phyloP scores from a whole-genome alignment of 2,888 invertebrate species.

The Phaedon cochleariae region DNA sequence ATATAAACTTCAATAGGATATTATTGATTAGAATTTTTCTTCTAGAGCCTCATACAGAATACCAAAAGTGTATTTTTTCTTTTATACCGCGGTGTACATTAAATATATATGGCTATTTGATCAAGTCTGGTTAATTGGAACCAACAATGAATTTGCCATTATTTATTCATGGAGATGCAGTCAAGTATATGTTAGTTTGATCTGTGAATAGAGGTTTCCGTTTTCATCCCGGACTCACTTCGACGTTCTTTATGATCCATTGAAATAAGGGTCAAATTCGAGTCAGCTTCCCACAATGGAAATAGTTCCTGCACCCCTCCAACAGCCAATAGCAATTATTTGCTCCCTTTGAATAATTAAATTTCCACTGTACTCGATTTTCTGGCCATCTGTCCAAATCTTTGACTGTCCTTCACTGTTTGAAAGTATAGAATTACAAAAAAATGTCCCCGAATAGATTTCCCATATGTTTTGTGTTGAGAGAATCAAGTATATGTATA shows the following conservation, averaged over 20 bases:
- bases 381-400: conserved; percentile 61
- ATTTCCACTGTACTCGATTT: conserved; percentile 61
- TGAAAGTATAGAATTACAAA: conserved; percentile 54
- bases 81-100: too few species aligned
- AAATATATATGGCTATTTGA: conserved; percentile 33
- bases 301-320: conserved; percentile 50
- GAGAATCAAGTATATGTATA: background rate
- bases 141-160: conserved; percentile 45
- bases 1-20: too few species aligned
- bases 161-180: conserved; percentile 59
- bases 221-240: conserved; percentile 42
- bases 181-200: conserved; percentile 57
- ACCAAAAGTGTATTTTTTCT: too few species aligned
- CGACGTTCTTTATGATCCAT: conserved; percentile 30
- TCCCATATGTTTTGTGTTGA: background rate
- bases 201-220: conserved; percentile 49
- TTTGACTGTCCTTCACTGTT: conserved; percentile 35
- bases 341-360: conserved; percentile 65
- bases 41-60: too few species aligned
- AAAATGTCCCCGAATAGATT: conserved; percentile 32
- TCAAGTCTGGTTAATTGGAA: conserved; percentile 40
- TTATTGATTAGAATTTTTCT: too few species aligned
- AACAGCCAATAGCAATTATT: conserved; percentile 62
- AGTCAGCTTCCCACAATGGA: conserved; percentile 38
- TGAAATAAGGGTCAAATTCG: conserved; percentile 45